A percentile compares a stretch with the other conserved stretches of the same genome.
phyloP scores from a whole-genome alignment of 1,140 invertebrate species.

The Cheumatopsyche charites region DNA sequence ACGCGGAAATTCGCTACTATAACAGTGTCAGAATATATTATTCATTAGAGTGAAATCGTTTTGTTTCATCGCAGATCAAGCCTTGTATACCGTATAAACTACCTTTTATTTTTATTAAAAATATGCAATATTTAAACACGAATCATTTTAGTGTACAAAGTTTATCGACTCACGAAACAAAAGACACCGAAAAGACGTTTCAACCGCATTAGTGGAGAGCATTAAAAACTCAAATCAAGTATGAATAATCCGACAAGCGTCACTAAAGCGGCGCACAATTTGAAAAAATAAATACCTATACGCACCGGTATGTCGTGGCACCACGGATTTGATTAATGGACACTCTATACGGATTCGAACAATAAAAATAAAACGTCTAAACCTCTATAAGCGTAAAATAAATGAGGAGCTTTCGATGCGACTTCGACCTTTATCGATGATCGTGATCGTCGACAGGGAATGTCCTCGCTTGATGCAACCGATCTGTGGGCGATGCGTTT shows the following conservation, averaged over 20 bases:
- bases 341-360: background rate
- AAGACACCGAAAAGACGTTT: background rate
- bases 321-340: constrained; percentile 31
- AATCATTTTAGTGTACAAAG: too few species aligned
- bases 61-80: too few species aligned
- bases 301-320: background rate
- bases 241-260: constrained; percentile 37
- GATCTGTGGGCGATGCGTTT: too few species aligned
- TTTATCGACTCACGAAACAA: constrained; percentile 26
- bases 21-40: too few species aligned
- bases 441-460: background rate
- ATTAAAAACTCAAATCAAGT: constrained; percentile 34
- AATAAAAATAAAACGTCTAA: too few species aligned
- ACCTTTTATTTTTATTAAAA: too few species aligned
- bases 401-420: constrained; percentile 10
- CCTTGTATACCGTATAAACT: too few species aligned
- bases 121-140: too few species aligned
- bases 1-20: too few species aligned
- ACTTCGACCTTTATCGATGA: constrained; percentile 7
- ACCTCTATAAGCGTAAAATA: background rate
- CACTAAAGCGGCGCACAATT: constrained; percentile 12
- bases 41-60: too few species aligned
- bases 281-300: background rate
- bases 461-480: too few species aligned
- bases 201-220: constrained; percentile 19